A percentile compares a stretch with the other conserved stretches of the same genome.
Conservation (phyloP, 2,113 vertebrate genomes). For the Macrotis lagotis region DNA sequence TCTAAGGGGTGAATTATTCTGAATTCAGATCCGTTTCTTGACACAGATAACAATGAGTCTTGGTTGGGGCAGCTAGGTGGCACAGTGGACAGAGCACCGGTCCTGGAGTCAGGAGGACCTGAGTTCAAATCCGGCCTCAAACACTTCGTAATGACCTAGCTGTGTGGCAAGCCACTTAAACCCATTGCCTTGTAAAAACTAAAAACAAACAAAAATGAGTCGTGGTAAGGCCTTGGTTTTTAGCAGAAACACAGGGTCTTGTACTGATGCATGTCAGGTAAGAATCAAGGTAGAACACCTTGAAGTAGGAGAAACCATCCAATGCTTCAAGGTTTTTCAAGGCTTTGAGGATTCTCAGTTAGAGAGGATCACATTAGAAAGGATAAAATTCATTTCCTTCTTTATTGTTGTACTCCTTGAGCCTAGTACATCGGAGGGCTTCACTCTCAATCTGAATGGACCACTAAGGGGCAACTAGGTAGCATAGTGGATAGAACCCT, state of each 20-base stretch:
- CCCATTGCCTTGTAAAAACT: too few species aligned
- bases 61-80: too few species aligned
- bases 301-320: constrained; percentile 33
- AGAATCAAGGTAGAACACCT: constrained; percentile 23
- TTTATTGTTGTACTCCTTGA: background rate
- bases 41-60: too few species aligned
- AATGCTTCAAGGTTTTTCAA: background rate
- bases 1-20: background rate
- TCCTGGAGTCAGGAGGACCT: too few species aligned
- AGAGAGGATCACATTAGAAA: background rate
- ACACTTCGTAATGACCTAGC: too few species aligned
- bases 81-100: too few species aligned
- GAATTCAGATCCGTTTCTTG: background rate
- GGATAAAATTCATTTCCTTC: constrained; percentile 4
- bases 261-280: background rate
- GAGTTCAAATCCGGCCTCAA: too few species aligned
- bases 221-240: background rate
- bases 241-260: background rate
- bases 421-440: background rate
- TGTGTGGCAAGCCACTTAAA: too few species aligned
- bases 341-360: background rate
- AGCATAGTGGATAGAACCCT: too few species aligned
- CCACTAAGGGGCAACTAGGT: too few species aligned
- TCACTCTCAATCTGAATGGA: background rate
- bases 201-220: too few species aligned